phyloP scores from a whole-genome alignment of 2,797 vertebrate species.

The Clarias laeviceps region DNA sequence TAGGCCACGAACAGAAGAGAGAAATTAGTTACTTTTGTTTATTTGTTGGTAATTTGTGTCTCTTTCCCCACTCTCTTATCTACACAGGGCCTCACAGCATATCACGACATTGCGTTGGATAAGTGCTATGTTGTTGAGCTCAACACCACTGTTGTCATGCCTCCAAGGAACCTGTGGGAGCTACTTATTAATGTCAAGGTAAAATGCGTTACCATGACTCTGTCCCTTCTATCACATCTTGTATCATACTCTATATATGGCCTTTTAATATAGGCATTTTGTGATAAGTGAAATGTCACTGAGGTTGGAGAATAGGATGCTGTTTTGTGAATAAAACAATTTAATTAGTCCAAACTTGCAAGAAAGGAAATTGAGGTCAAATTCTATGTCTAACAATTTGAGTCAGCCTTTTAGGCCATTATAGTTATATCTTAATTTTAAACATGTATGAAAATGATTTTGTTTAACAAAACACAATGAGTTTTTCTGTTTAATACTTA shows the following conservation, averaged over 20 bases:
- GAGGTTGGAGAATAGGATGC: neutral
- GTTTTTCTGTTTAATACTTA: neutral
- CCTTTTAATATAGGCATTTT: neutral
- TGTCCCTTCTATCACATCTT: neutral
- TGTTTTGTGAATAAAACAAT: neutral
- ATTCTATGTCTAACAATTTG: neutral
- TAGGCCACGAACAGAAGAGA: too few species aligned
- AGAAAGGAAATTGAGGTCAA: neutral
- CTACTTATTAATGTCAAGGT: slow-evolving; percentile 92
- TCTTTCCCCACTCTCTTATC: neutral
- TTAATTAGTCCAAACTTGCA: neutral
- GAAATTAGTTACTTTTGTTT: neutral
- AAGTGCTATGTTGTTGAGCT: slow-evolving; percentile 94
- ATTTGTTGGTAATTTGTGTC: slow-evolving; percentile 4
- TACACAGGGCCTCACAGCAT: slow-evolving; percentile 88
- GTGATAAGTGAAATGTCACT: neutral
- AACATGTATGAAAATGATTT: neutral
- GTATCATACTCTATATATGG: neutral
- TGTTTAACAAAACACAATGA: too few species aligned
- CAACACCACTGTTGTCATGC: slow-evolving; percentile 90
- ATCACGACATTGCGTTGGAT: slow-evolving; percentile 89
- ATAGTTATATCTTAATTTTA: neutral
- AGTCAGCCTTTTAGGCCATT: neutral
- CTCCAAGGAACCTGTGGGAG: slow-evolving; percentile 91
- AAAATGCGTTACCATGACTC: slow-evolving; percentile 17